A percentile compares a stretch with the other conserved stretches of the same genome.
These are phyloP conservation scores for Osmerus mordax DNA, from an alignment of 2,113 vertebrate species.

Conservation along the genomic window DNA sequence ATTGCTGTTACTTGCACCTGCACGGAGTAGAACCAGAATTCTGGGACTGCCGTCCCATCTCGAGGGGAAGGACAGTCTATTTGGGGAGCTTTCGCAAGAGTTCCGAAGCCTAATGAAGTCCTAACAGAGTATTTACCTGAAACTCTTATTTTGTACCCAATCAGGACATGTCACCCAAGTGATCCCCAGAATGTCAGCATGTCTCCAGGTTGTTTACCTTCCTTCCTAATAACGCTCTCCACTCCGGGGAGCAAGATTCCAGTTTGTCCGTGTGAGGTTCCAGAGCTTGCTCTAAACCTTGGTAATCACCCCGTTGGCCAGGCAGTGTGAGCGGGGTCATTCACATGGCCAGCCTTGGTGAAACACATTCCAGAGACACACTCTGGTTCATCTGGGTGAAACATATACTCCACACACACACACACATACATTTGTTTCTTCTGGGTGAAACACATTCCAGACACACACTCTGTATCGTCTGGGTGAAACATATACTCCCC, in stretches of 20 bases:
- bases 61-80: background rate
- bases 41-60: background rate
- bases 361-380: slow-evolving; percentile 2
- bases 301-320: slow-evolving; percentile 29
- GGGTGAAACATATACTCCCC: too few relatives aligned
- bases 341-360: background rate
- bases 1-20: too few relatives aligned
- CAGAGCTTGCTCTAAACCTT: slow-evolving; percentile 15
- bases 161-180: background rate
- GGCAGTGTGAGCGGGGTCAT: slow-evolving; percentile 7
- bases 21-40: background rate
- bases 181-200: too few relatives aligned
- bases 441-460: too few relatives aligned
- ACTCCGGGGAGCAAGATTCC: slow-evolving; percentile 16
- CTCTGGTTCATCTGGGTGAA: too few relatives aligned
- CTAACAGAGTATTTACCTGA: slow-evolving; percentile 2
- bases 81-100: background rate
- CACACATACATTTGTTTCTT: too few relatives aligned
- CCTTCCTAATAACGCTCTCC: slow-evolving; percentile 7
- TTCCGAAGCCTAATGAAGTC: background rate
- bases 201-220: background rate
- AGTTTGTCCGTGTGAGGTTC: slow-evolving; percentile 19
- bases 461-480: too few relatives aligned
- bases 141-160: slow-evolving; percentile 15
- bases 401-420: too few relatives aligned